Percentiles rank a stretch among this genome's conserved stretches.
Conservation (phyloP, 1,140 invertebrate genomes). For the Aphelenchoides avenae region DNA sequence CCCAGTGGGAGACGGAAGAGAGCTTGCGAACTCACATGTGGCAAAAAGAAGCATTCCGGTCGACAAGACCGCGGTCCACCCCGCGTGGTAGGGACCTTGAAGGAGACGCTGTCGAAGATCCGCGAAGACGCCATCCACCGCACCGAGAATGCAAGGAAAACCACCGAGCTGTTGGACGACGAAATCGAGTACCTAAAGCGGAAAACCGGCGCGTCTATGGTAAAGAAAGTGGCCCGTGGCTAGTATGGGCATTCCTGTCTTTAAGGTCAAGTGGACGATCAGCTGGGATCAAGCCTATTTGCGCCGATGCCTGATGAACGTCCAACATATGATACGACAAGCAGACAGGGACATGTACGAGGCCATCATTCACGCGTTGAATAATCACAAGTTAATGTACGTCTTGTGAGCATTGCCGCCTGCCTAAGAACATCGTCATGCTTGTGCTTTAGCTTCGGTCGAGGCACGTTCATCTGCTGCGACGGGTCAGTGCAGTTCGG, state of each 20-base stretch:
- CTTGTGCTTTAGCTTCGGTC: conserved; percentile 36
- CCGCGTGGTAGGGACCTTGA: conserved; percentile 11
- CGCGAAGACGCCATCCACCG: conserved; percentile 27
- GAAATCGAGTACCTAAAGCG: conserved; percentile 29
- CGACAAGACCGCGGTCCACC: conserved; percentile 3
- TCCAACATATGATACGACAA: conserved; percentile 37
- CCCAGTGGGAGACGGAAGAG: conserved; percentile 17
- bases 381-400: conserved; percentile 34
- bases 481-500: conserved; percentile 47
- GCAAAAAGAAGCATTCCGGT: conserved; percentile 24
- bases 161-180: conserved; percentile 31
- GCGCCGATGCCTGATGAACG: conserved; percentile 40
- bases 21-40: conserved; percentile 30
- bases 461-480: conserved; percentile 44
- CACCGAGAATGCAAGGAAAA: conserved; percentile 10
- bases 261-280: conserved; percentile 28
- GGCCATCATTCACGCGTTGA: conserved; percentile 27
- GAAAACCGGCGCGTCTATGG: conserved; percentile 28
- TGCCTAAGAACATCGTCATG: neutral
- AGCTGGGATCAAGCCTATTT: conserved; percentile 45
- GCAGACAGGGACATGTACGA: conserved; percentile 19
- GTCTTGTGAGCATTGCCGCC: neutral
- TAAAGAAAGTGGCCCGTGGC: neutral
- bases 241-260: conserved; percentile 9
- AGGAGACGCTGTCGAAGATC: conserved; percentile 22